Conservation (phyloP, 2,797 vertebrate species). For the Holocentrus rufus region DNA sequence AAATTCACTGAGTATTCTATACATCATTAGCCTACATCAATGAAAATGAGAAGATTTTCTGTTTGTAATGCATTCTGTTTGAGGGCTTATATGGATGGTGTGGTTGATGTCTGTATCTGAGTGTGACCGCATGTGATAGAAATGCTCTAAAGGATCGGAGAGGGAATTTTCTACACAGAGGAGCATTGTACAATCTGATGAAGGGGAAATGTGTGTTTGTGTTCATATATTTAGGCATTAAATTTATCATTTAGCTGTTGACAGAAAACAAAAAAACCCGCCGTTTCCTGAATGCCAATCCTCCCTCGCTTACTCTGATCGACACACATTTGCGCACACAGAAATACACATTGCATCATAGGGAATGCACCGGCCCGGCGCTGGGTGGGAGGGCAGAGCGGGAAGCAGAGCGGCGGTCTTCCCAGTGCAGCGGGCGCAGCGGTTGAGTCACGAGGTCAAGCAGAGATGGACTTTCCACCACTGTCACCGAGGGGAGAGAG, state of each 20-base stretch:
- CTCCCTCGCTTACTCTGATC: conserved; percentile 30
- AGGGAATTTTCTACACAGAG: conserved; percentile 55
- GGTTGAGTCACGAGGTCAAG: conserved; percentile 54
- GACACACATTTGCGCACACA: conserved; percentile 12
- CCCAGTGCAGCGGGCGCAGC: conserved; percentile 32
- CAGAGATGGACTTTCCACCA: conserved; percentile 60
- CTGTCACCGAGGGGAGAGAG: conserved; percentile 28
- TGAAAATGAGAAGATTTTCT: background rate
- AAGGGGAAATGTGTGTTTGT: conserved; percentile 43
- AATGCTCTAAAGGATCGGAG: conserved; percentile 44
- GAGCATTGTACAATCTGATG: conserved; percentile 48
- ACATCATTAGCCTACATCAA: too few species aligned
- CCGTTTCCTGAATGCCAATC: conserved; percentile 45
- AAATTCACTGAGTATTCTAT: background rate
- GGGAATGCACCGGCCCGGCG: conserved; percentile 3
- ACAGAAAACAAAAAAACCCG: conserved; percentile 12
- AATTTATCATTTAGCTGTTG: conserved; percentile 10
- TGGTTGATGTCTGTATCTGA: conserved; percentile 47
- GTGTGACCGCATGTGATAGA: conserved; percentile 38
- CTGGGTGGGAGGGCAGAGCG: conserved; percentile 30
- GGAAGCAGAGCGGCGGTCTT: conserved; percentile 43
- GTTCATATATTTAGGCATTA: conserved; percentile 16
- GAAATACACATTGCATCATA: conserved; percentile 22
- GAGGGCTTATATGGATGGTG: conserved; percentile 29
- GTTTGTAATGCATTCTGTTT: conserved; percentile 16